Evolutionary conservation across 1,140 invertebrate species (phyloP), one percentile per base, ranked within the genome.

Genomic region (Elysia chlorotica): DNA sequence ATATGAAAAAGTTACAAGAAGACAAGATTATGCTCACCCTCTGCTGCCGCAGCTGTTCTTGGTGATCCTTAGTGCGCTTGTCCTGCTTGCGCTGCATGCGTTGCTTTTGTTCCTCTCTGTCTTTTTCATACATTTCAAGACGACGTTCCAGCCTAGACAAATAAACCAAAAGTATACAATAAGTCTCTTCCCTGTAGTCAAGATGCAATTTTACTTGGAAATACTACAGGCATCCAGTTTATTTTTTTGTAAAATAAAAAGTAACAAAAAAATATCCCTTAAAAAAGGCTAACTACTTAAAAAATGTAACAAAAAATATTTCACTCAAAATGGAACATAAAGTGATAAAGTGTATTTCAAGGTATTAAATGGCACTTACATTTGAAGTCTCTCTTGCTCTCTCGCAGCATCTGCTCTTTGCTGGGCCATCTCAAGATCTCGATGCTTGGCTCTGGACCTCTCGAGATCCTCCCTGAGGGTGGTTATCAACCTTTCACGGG

Each of bases 71-170:
- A 30, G 80, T 74, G 76, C 81, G 75, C 54, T 75, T 78, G 53
- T 86, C 83, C 41, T 85, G 81, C 19, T 78, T 74, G 66, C 76
- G 79, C 69, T 81, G 76, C 63, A 81, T 74, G 53, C 82, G 71
- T 54, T 78, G 67, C 73, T 74, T 79, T 65, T 84, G 78, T 30
- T 87, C 85, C 33, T 85, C 81, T 38, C 80, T 75, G 66, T 87
- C 84, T 28, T 80, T 74, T 65, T 87, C 85, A 75, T 85, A 83
- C 77, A 82, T 83, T 72, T 85, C 81, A 36, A 87, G 76, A 53
- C 82, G 80, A 23, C 82, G 71, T 66, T 85, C 80, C 36, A 84
- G 69, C 63, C 84, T 86, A n/a, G n/a, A n/a, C n/a, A n/a, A n/a
- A n/a, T n/a, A n/a, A n/a, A n/a, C n/a, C n/a, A n/a, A n/a, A n/a